These are phyloP conservation scores for Pyrgilauda ruficollis DNA, from an alignment of 2,113 vertebrate species.

Conservation along the genomic window DNA sequence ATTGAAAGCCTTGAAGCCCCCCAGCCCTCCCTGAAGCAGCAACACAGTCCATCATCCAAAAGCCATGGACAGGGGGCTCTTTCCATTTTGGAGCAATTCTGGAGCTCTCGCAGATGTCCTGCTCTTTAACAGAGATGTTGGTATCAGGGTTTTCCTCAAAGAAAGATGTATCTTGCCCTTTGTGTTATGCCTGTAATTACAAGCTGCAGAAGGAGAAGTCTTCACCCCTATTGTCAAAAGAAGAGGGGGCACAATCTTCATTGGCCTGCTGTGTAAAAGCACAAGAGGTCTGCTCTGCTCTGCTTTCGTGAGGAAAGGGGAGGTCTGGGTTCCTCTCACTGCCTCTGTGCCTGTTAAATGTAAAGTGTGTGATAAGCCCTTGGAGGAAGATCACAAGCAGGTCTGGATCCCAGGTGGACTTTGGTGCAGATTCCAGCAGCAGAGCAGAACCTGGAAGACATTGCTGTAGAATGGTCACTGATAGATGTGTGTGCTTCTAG, in stretches of 20 bases:
- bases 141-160: neutral
- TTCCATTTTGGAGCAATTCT: neutral
- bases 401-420: neutral
- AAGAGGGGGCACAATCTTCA: neutral
- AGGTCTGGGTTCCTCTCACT: neutral
- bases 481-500: neutral
- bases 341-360: neutral
- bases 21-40: neutral
- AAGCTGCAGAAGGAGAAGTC: neutral
- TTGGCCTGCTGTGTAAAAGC: neutral
- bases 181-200: neutral
- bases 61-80: neutral
- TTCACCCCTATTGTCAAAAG: neutral
- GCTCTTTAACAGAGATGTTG: neutral
- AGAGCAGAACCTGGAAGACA: neutral
- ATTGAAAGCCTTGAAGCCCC: neutral
- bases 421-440: neutral
- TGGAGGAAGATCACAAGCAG: neutral
- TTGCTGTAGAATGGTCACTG: neutral
- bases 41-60: neutral
- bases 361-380: neutral
- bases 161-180: rapidly evolving
- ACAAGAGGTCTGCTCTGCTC: neutral
- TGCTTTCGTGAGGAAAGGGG: neutral
- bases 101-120: neutral